Evolutionary conservation across 2,113 vertebrate species (phyloP), one percentile per base, ranked within the genome.

Genomic region (Mesitornis unicolor): DNA sequence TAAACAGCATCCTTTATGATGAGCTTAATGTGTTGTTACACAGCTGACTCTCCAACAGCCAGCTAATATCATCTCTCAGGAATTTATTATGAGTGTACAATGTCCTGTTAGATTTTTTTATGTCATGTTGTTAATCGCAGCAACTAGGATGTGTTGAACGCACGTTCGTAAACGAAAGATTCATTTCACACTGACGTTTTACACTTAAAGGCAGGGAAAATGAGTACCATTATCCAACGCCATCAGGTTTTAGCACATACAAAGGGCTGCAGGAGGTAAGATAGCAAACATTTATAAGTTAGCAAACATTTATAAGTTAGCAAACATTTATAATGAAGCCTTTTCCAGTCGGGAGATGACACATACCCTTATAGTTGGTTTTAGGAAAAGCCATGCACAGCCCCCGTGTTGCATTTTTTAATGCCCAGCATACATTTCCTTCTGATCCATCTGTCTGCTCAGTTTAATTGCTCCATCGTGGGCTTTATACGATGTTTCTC

Each of bases 51-150:
- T 88, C 88, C 43, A 78, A 68, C 64, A 90, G 85, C 71, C 95
- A 38, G 87, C 56, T 94, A 54, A 74, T 83, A 90, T 93, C 42
- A 96, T 94, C 93, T 95, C 88, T 94, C 5, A 96, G 96, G 96
- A 95, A 94, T 95, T 97, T 93, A 89, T 84, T 81, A 80, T 7
- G 73, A 94, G 85, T 36, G 56, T 38, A 84, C 64, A 21, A 21
- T 68, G 83, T 75, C 82, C 88, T 75, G 65, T 84, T 93, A 90
- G 26, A 36, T 28, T 91, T 91, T 47, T 96, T 90, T 74, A 93
- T 88, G 61, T 84, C 79, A 75, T 68, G 84, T 80, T 97, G 90
- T 95, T 96, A 90, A 96, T 84, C 1, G 5, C 35, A 51, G 82
- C 24, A 6, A 54, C 60, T 48, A 54, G 76, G 76, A 92, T 56